Conservation (phyloP, 2,888 invertebrate genomes). For the Uloborus plumipes region DNA sequence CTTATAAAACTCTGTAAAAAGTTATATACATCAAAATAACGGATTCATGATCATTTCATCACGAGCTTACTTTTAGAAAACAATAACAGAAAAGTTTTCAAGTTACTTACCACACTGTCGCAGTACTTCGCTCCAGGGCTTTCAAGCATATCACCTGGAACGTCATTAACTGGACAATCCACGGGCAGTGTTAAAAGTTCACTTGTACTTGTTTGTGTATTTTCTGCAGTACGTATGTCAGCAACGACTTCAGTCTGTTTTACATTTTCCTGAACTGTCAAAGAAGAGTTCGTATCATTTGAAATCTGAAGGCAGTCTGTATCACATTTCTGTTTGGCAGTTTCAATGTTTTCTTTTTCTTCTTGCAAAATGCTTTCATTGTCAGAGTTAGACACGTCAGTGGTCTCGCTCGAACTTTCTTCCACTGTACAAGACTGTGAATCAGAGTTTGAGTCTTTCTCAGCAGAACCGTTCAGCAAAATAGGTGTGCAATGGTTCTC, state of each 20-base stretch:
- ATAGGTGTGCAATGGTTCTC: background rate
- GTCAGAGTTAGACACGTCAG: background rate
- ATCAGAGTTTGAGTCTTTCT: background rate
- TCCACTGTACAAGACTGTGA: too few relatives aligned
- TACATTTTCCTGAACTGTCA: background rate
- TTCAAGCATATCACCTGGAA: background rate
- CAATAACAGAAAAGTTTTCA: background rate
- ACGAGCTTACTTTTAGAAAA: too few relatives aligned
- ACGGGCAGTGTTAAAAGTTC: slow-evolving; percentile 6
- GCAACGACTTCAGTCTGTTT: background rate
- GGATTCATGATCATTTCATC: too few relatives aligned
- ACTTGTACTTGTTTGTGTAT: background rate
- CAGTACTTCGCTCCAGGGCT: slow-evolving; percentile 17
- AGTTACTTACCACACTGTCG: slow-evolving; percentile 37
- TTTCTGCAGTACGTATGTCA: background rate
- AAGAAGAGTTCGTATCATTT: slow-evolving; percentile 1
- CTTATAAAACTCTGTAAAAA: too few relatives aligned
- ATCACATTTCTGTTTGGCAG: slow-evolving; percentile 13
- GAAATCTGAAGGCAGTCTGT: background rate
- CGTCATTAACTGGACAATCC: background rate
- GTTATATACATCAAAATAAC: too few relatives aligned
- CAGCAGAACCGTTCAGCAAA: background rate
- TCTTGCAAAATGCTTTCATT: too few relatives aligned
- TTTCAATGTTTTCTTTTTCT: background rate
- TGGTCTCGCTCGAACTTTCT: background rate